Base-by-base conservation (phyloP, 2,113 vertebrate species). In the Pipa parva region DNA sequence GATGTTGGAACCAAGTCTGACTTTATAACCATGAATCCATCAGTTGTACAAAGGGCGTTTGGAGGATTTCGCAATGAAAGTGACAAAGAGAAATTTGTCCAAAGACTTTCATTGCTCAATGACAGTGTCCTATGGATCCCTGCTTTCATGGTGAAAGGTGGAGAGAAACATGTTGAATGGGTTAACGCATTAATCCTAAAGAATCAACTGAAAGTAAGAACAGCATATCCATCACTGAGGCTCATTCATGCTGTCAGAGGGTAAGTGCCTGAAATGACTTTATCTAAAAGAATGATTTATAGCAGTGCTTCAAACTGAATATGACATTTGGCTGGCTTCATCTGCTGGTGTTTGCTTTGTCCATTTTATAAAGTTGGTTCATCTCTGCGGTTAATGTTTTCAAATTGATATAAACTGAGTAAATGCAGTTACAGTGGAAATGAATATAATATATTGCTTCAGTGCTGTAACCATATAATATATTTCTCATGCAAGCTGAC, bases 11-110 rank as follows among this genome's bases (percentile, higher is more conserved):
- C 85, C 78, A 88, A 91, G 77, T 94, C 92, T 73, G 92, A 94
- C 86, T 94, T 94, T 87, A 92, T 93, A 83, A 94, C 92, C 74
- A 94, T 94, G 92, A 94, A 94, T 68, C 92, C 92, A 68, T 94
- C 92, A 70, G 92, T 94, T 75, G 89, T 94, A 75, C 91, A 92
- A 83, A 90, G 89, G 85, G 89, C 87, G 22, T 94, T 92, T 77
- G 88, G 90, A 81, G 87, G 90, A 71, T 90, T 94, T 84, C 84
- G 76, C 61, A 92, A 92, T 77, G 88, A 89, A 74, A 90, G 82
- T 73, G 89, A 90, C 83, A 85, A 81, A 81, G 87, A 88, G 80
- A 88, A 82, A 79, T 93, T 94, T 79, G 87, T 94, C 61, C 85
- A 36, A 72, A 90, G 92, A 75, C 87, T 94, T 36, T 87, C 83